These are phyloP conservation scores for Aphrophora alni DNA, from an alignment of 2,888 invertebrate genomes.

Conservation along the genomic window DNA sequence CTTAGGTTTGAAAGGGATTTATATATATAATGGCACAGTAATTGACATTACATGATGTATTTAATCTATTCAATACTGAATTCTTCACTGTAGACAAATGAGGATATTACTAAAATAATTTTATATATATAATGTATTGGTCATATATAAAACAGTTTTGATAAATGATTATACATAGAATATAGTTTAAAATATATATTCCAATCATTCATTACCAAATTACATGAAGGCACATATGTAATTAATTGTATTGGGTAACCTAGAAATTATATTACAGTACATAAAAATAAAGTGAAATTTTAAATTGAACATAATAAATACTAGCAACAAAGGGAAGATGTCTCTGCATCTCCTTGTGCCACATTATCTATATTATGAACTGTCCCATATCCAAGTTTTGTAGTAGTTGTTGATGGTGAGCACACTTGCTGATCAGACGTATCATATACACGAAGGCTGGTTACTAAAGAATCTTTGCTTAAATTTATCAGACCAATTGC, in stretches of 20 bases:
- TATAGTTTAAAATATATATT: neutral
- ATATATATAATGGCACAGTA: too few species aligned
- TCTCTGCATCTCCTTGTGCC: neutral
- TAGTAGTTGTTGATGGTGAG: neutral
- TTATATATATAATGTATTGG: neutral
- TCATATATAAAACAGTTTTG: neutral
- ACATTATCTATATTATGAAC: neutral
- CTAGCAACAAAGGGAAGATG: neutral
- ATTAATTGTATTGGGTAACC: neutral
- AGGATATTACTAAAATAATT: neutral
- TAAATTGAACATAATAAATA: neutral
- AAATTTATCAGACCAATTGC: conserved; percentile 68
- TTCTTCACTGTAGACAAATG: too few species aligned
- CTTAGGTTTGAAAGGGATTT: too few species aligned
- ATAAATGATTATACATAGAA: neutral
- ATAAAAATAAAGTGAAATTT: neutral
- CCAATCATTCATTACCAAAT: neutral
- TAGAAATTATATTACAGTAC: neutral
- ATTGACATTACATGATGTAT: too few species aligned
- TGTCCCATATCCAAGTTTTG: neutral
- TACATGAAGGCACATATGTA: neutral
- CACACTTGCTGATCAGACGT: conserved; percentile 57
- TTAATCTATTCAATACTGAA: too few species aligned
- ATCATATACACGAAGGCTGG: conserved; percentile 65
- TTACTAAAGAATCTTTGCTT: conserved; percentile 44